Percentiles rank a stretch among this genome's conserved stretches.
Conservation (phyloP, 1,140 invertebrate genomes). For the Solenopsis fugax region DNA sequence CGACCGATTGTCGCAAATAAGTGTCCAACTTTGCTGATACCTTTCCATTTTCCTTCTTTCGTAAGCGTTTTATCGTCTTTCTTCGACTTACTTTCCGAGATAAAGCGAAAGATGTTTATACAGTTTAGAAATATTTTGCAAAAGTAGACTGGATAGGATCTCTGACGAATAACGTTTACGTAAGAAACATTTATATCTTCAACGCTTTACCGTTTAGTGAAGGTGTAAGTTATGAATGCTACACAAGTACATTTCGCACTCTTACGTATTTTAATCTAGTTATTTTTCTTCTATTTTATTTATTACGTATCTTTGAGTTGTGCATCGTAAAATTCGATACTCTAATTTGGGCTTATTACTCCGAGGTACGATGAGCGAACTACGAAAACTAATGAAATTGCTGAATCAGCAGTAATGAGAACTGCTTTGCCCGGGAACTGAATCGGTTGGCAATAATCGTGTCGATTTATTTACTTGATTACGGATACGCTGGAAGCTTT, state of each 20-base stretch:
- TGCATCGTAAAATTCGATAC: slow-evolving; percentile 19
- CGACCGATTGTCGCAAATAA: neutral
- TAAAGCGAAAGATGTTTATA: neutral
- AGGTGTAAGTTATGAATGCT: neutral
- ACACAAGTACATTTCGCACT: neutral
- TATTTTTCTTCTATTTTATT: neutral
- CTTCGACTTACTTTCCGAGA: neutral
- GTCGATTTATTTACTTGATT: slow-evolving; percentile 39
- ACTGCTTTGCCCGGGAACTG: slow-evolving; percentile 24
- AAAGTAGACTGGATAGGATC: neutral
- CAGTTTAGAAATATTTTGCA: neutral
- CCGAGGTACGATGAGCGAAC: slow-evolving; percentile 22
- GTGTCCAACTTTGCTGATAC: neutral
- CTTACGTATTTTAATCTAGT: neutral
- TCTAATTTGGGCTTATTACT: slow-evolving; percentile 44
- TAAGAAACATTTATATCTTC: neutral
- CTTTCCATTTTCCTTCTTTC: neutral
- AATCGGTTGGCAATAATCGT: slow-evolving; percentile 47
- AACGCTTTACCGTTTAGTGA: neutral
- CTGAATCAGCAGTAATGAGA: slow-evolving; percentile 56
- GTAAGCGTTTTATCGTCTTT: neutral
- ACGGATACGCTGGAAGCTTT: slow-evolving; percentile 15
- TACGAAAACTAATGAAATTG: slow-evolving; percentile 61
- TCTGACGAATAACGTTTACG: neutral
- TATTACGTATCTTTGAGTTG: neutral